Percentiles rank a stretch among this genome's conserved stretches.
Conservation (phyloP, 1,140 invertebrate species). For the Polypedilum pembai region DNA sequence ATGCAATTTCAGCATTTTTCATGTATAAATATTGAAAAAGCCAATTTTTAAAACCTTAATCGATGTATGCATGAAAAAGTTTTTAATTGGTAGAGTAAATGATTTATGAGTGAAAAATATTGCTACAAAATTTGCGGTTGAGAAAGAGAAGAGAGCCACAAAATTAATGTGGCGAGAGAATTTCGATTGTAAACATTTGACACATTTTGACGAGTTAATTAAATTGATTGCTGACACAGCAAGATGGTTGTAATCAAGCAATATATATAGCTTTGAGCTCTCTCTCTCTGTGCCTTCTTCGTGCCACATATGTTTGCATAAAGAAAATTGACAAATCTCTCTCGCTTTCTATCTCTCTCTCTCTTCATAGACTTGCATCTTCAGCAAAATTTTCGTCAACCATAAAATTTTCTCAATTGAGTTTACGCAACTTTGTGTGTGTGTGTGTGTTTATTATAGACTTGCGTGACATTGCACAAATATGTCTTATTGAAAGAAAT, state of each 20-base stretch:
- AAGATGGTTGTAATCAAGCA: constrained; percentile 10
- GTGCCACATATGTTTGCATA: neutral
- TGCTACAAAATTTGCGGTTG: no score
- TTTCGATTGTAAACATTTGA: neutral
- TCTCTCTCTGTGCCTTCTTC: neutral
- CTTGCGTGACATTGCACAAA: neutral
- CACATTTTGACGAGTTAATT: constrained; percentile 9
- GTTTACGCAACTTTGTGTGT: neutral
- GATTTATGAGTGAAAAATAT: no score
- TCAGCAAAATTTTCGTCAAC: neutral
- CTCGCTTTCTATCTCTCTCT: neutral
- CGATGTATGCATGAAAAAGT: no score
- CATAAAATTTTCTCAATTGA: neutral
- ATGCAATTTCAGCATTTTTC: constrained; percentile 15
- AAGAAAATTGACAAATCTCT: neutral
- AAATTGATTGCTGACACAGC: constrained; percentile 16
- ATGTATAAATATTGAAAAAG: neutral
- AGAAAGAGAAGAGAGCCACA: neutral
- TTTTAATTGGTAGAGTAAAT: no score
- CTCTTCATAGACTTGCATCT: constrained; percentile 3
- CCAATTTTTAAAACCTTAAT: no score
- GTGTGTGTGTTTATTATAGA: neutral
- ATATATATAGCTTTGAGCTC: neutral
- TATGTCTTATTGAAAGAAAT: neutral
- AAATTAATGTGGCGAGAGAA: neutral